Percentiles rank a stretch among this genome's conserved stretches.
These are phyloP conservation scores for Acleris sparsana DNA, from an alignment of 2,888 invertebrate genomes.

Conservation along the genomic window DNA sequence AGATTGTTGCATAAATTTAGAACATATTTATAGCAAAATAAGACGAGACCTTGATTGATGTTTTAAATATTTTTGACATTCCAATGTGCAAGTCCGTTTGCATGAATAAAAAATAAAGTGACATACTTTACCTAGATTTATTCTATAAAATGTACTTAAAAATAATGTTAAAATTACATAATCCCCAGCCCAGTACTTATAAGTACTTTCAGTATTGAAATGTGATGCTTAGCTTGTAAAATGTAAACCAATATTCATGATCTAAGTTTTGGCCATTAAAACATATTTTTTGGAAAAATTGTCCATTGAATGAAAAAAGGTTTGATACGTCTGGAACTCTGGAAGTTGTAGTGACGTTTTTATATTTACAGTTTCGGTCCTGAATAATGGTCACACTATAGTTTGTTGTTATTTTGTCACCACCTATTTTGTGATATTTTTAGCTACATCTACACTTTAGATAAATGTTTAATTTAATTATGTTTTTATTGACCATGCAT, in stretches of 20 bases:
- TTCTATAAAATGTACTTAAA: slow-evolving; percentile 7
- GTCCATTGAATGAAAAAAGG: neutral
- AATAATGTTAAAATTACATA: neutral
- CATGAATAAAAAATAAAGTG: neutral
- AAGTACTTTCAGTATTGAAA: slow-evolving; percentile 24
- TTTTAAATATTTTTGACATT: slow-evolving; percentile 26
- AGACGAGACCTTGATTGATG: neutral
- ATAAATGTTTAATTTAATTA: neutral
- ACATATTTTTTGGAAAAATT: neutral
- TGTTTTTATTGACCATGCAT: slow-evolving; percentile 9
- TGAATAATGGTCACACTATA: neutral
- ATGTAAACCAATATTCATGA: slow-evolving; percentile 3
- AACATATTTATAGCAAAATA: neutral
- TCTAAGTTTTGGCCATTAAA: neutral
- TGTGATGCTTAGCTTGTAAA: slow-evolving; percentile 9
- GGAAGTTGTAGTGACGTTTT: no score
- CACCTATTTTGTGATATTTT: slow-evolving; percentile 30
- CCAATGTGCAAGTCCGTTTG: slow-evolving; percentile 21
- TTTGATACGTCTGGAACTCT: no score
- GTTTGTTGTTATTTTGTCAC: slow-evolving; percentile 11
- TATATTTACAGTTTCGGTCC: neutral
- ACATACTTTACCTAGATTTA: neutral
- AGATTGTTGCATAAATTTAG: slow-evolving; percentile 4
- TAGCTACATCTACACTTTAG: slow-evolving; percentile 3
- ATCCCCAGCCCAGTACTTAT: slow-evolving; percentile 3